Base-by-base conservation (phyloP, 1,140 invertebrate genomes). In the Pogonus chalceus region DNA sequence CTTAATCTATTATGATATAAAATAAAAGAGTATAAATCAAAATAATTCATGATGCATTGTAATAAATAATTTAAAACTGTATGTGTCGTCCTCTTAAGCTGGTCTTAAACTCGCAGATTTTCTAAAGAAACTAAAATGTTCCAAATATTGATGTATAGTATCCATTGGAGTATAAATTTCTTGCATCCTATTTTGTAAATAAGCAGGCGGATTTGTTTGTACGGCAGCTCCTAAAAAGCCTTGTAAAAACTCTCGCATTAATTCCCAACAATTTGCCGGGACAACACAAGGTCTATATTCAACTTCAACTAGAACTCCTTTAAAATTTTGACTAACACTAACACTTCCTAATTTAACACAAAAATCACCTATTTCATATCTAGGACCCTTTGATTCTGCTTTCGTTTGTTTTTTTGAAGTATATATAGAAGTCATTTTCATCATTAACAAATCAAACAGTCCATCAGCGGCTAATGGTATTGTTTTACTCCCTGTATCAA, bases 281-380 rank as follows among this genome's bases (percentile, higher is more conserved):
- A 95, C 82, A 1, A 90, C 78, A 71, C 91, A 96, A 0, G 94
- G 90, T 52, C 85, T 79, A 69, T 98, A 98, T 74, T 97, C 94
- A 12, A 94, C 92, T 79, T 96, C 93, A 47, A 97, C 83, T 0
- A 97, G 75, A 53, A 98, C 84, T 12, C 93, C 95, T 74, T 96
- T 96, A 67, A 96, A 95, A 65, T 87, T 92, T 52, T 91, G 85
- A 69, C 86, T 90, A 75, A 96, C 89, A 9, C 88, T 88, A 1
- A 97, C 92, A 47, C 84, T 90, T 21, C 94, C 94, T 1, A 97
- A 75, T 72, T 97, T 97, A 2, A 97, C 85, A 59, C 91, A 82
- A 72, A 98, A 98, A 69, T 98, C 95, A 0, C 85, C 88, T 22
- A 95, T 79, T 71, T 96, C 90, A 72, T 92, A 97, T 48, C 91